Evolutionary conservation across 2,888 invertebrate species (phyloP).

Genomic region (Luffia ferchaultella): DNA sequence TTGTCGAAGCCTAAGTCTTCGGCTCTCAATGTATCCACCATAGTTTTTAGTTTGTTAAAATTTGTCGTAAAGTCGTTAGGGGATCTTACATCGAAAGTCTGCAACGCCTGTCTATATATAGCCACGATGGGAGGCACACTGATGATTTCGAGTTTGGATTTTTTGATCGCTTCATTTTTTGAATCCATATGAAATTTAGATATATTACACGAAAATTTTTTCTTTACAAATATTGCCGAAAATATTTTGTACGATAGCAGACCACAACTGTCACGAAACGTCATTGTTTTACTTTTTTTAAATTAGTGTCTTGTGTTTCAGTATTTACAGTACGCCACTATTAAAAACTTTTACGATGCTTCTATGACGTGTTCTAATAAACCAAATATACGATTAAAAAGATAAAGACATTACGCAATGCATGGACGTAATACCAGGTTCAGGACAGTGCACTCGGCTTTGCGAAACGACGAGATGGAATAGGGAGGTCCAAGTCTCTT

Average conservation of each 20-base stretch:
- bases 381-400: too few relatives aligned
- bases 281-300: conserved; percentile 39
- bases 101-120: conserved; percentile 75
- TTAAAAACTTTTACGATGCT: too few relatives aligned
- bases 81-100: conserved; percentile 71
- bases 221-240: conserved; percentile 35
- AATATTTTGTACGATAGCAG: conserved; percentile 57
- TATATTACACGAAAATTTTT: conserved; percentile 36
- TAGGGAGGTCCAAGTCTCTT: too few relatives aligned
- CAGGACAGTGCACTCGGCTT: too few relatives aligned
- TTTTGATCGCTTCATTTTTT: conserved; percentile 34
- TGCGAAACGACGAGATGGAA: too few relatives aligned
- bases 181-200: conserved; percentile 51
- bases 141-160: conserved; percentile 52
- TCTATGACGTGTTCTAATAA: too few relatives aligned
- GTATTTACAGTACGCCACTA: too few relatives aligned
- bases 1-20: conserved; percentile 75
- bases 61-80: conserved; percentile 69
- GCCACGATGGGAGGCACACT: conserved; percentile 67
- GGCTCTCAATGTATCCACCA: conserved; percentile 72
- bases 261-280: conserved; percentile 51
- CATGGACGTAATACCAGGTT: too few relatives aligned
- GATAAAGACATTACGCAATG: too few relatives aligned
- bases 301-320: too few relatives aligned
- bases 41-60: conserved; percentile 68